Percentiles rank a stretch among this genome's conserved stretches.
Evolutionary conservation across 2,113 vertebrate species (phyloP).

Genomic region (Stercorarius parasiticus): DNA sequence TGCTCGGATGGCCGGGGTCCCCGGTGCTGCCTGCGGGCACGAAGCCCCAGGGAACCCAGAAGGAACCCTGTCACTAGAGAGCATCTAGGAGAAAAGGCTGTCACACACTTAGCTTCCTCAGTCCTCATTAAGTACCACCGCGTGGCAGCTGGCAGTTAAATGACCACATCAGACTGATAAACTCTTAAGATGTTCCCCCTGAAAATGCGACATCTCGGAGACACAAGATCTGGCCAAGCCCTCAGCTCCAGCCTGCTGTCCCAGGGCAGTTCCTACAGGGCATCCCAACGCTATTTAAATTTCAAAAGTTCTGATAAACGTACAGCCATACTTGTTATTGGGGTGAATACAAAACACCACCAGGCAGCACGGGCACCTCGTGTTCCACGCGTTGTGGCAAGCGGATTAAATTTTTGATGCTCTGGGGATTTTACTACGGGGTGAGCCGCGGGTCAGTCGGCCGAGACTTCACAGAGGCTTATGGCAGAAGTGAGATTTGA

Average conservation of each 20-base stretch:
- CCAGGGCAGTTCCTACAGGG: not conserved
- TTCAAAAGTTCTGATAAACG: not conserved
- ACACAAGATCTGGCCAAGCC: not conserved
- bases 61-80: not conserved
- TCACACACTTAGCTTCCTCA: not conserved
- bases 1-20: not conserved
- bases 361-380: rapidly evolving
- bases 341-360: not conserved
- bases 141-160: not conserved
- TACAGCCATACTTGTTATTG: rapidly evolving
- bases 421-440: rapidly evolving
- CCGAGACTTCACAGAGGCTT: not conserved
- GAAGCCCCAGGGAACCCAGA: not conserved
- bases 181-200: not conserved
- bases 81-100: not conserved
- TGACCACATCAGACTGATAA: not conserved
- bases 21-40: rapidly evolving
- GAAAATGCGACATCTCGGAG: rapidly evolving
- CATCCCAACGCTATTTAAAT: rapidly evolving
- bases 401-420: not conserved
- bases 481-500: not conserved
- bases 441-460: not conserved
- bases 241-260: not conserved
- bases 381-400: rapidly evolving
- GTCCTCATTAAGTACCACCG: not conserved